Evolutionary conservation across 2,888 invertebrate genomes (phyloP).

Genomic region (Macrophya annulata): DNA sequence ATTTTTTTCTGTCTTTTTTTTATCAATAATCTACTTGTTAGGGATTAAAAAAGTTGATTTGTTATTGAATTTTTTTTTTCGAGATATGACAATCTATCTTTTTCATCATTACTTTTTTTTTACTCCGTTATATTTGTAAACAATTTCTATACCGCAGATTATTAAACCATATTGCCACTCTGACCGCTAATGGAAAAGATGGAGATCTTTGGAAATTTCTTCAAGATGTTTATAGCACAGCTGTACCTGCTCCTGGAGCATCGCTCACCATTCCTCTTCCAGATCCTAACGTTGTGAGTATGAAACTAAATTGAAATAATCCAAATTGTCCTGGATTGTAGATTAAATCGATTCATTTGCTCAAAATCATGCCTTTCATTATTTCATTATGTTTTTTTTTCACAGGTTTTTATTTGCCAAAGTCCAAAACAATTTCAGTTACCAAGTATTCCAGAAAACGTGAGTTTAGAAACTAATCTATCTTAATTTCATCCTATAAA

Average conservation of each 20-base stretch:
- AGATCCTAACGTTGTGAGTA: conserved; percentile 81
- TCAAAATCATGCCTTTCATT: neutral
- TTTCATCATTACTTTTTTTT: neutral
- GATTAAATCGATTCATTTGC: neutral
- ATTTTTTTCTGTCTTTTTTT: too few species aligned
- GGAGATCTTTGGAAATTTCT: conserved; percentile 85
- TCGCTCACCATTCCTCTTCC: conserved; percentile 83
- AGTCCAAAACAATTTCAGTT: conserved; percentile 91
- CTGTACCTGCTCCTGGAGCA: conserved; percentile 86
- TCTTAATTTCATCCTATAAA: neutral
- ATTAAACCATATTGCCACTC: conserved; percentile 90
- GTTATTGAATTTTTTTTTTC: neutral
- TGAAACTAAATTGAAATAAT: neutral
- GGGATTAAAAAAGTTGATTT: neutral
- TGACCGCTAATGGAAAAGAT: conserved; percentile 84
- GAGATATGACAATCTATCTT: neutral
- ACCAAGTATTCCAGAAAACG: conserved; percentile 98
- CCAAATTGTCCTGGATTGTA: neutral
- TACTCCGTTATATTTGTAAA: neutral
- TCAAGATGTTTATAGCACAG: conserved; percentile 85
- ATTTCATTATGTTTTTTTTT: conserved; percentile 68
- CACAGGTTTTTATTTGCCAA: conserved; percentile 89
- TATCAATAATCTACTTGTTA: neutral
- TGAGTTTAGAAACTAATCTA: conserved; percentile 81
- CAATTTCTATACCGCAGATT: conserved; percentile 81